Conservation (phyloP, 1,140 invertebrate species). For the Trissolcus basalis region DNA sequence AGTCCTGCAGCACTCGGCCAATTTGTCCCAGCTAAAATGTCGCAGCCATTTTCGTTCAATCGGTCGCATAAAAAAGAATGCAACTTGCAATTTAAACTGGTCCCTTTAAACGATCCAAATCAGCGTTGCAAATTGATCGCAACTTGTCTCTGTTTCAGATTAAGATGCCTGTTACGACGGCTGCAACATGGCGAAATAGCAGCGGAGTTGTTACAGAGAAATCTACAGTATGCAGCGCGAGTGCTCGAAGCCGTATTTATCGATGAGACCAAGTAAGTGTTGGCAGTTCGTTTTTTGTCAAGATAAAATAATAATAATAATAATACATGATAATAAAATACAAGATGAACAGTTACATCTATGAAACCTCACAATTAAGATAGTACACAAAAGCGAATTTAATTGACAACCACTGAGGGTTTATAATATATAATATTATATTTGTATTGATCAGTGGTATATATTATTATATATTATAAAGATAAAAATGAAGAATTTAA, state of each 20-base stretch:
- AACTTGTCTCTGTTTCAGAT: constrained; percentile 78
- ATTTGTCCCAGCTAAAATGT: too few relatives aligned
- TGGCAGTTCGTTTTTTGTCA: constrained; percentile 3
- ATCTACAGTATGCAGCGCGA: constrained; percentile 89
- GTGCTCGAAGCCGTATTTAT: constrained; percentile 92
- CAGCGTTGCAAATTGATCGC: constrained; percentile 3
- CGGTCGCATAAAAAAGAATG: too few relatives aligned
- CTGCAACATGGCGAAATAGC: constrained; percentile 88
- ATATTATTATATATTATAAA: not conserved
- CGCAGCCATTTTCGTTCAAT: too few relatives aligned
- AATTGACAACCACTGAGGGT: not conserved
- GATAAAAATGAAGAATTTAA: constrained; percentile 1
- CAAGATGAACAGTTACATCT: constrained; percentile 27
- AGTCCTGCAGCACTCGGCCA: too few relatives aligned
- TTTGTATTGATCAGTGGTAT: not conserved
- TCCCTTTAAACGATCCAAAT: too few relatives aligned
- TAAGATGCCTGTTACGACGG: constrained; percentile 88
- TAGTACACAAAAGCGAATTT: constrained; percentile 2
- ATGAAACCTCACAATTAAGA: constrained; percentile 19
- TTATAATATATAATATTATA: not conserved
- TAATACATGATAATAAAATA: constrained; percentile 13
- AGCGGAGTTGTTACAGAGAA: constrained; percentile 88
- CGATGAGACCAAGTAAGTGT: constrained; percentile 91
- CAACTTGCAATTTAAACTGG: too few relatives aligned
- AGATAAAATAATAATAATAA: too few relatives aligned